Evolutionary conservation across 2,113 vertebrate genomes (phyloP), one percentile per base, ranked within the genome.

Genomic region (Muscicapa adusta): DNA sequence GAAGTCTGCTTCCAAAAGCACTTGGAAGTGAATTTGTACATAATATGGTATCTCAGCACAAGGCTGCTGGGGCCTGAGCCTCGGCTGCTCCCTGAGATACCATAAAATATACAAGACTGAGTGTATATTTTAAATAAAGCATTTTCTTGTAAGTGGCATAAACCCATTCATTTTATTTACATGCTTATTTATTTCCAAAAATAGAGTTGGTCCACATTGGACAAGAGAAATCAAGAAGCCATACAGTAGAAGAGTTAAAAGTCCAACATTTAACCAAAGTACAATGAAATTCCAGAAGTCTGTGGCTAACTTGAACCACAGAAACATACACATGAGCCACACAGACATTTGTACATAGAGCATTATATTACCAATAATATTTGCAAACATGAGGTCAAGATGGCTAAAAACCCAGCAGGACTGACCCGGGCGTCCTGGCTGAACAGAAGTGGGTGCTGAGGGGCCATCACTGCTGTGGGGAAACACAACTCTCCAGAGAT

Each of bases 351-450:
- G 95, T 94, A 96, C 68, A 96, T 91, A 96, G 73, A 94, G 95
- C 91, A 97, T 95, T 92, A 74, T 96, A 97, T 96, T 96, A 96
- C 95, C 96, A 96, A 97, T 88, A 96, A 89, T 96, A 97, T 97
- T 97, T 97, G 94, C 95, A 97, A 98, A 97, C 88, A 85, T 89
- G 93, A 96, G 91, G 94, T 96, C 88, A 96, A 97, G 93, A 97
- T 95, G 81, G 95, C 93, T 96, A 97, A 88, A 93, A 97, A 96
- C 91, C 47, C 94, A 97, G 83, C 89, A 65, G 91, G 96, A 95
- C 70, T 40, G 34, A 90, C 89, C 66, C 94, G n/a, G 91, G 89
- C 78, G 84, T 91, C 80, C 56, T 50, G 80, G 87, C 88, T 91
- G 95, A 97, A 97, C 92, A 96, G 62, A 92, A 86, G 86, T 15